Percentiles rank a stretch among this genome's conserved stretches.
phyloP scores from a whole-genome alignment of 2,888 invertebrate species.

The Rhamnusium bicolor region DNA sequence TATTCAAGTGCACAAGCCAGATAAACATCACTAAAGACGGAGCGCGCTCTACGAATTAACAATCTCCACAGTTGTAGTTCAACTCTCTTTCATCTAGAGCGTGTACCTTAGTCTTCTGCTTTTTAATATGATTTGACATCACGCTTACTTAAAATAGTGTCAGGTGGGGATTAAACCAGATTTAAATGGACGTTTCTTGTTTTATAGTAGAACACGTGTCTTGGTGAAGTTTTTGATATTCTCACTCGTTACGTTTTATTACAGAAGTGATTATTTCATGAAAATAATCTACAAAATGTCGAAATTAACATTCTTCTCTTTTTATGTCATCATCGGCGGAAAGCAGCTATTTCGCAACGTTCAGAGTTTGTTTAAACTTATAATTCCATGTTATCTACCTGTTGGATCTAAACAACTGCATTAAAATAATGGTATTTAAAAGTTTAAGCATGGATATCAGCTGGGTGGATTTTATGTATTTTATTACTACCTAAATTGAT shows the following conservation, averaged over 20 bases:
- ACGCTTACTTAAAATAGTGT: slow-evolving; percentile 27
- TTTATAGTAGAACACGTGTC: slow-evolving; percentile 23
- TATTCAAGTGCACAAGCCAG: slow-evolving; percentile 68
- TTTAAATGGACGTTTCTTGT: slow-evolving; percentile 30
- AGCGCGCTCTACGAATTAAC: slow-evolving; percentile 69
- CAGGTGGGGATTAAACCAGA: slow-evolving; percentile 27
- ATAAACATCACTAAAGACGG: slow-evolving; percentile 68
- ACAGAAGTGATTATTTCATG: slow-evolving; percentile 29
- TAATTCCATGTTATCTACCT: slow-evolving; percentile 5
- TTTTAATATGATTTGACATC: neutral
- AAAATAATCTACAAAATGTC: slow-evolving; percentile 17
- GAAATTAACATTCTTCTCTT: slow-evolving; percentile 22
- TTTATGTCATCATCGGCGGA: slow-evolving; percentile 12
- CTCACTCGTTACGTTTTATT: slow-evolving; percentile 33
- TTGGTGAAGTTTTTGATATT: slow-evolving; percentile 17
- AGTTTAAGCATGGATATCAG: neutral
- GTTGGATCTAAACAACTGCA: slow-evolving; percentile 2
- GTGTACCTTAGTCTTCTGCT: slow-evolving; percentile 15
- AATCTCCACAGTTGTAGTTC: slow-evolving; percentile 53
- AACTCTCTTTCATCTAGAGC: slow-evolving; percentile 27
- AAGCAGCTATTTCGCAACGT: slow-evolving; percentile 5
- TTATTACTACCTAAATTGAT: neutral
- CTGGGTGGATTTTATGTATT: slow-evolving; percentile 4
- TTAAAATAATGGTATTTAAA: slow-evolving; percentile 2
- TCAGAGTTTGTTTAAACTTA: neutral